These are phyloP conservation scores for Drosophila helvetica DNA, from an alignment of 2,888 invertebrate species.

Conservation along the genomic window DNA sequence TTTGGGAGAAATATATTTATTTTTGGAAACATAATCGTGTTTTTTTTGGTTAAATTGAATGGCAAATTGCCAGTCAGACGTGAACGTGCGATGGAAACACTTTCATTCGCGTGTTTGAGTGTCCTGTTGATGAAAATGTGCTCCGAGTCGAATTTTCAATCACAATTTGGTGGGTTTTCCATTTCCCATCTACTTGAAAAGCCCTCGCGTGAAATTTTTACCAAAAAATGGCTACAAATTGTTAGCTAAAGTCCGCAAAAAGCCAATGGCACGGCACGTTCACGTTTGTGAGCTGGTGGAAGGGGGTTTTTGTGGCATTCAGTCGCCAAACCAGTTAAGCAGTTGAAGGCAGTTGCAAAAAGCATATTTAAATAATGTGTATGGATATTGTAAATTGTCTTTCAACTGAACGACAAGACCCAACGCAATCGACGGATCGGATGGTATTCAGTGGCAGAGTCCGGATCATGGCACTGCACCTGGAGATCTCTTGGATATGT, in stretches of 20 bases:
- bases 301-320: conserved; percentile 6
- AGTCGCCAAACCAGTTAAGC: conserved; percentile 44
- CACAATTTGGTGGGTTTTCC: conserved; percentile 12
- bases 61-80: too few relatives aligned
- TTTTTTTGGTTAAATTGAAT: too few relatives aligned
- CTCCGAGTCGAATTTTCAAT: conserved; percentile 19
- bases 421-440: conserved; percentile 20
- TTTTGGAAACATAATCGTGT: too few relatives aligned
- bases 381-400: conserved; percentile 42
- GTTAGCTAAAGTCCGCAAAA: not conserved
- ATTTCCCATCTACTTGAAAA: conserved; percentile 29
- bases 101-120: not conserved
- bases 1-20: too few relatives aligned
- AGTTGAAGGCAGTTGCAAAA: conserved; percentile 42
- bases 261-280: conserved; percentile 29
- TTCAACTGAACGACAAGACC: conserved; percentile 14
- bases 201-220: conserved; percentile 28
- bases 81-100: too few relatives aligned
- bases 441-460: conserved; percentile 1
- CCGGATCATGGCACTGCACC: conserved; percentile 26
- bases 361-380: conserved; percentile 39
- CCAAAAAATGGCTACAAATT: conserved; percentile 6
- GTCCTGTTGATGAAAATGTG: conserved; percentile 11
- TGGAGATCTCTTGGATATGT: conserved; percentile 1
- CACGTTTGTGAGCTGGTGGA: not conserved